Evolutionary conservation across 1,140 invertebrate genomes (phyloP).

Genomic region (Ceratosolen solmsi): DNA sequence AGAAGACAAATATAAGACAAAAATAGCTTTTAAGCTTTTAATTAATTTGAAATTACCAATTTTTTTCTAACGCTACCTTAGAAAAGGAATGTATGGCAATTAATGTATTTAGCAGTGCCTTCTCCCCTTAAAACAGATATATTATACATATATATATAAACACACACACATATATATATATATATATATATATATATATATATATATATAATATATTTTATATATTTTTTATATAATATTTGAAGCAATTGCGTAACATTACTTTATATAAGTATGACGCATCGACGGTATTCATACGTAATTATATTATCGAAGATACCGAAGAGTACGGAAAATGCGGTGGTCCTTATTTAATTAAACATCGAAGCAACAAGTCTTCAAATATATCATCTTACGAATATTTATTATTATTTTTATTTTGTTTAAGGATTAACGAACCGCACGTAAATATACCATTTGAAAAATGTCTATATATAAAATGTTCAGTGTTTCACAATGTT

Average conservation of each 20-base stretch:
- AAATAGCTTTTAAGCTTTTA: no score
- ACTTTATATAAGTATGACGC: slow-evolving; percentile 7
- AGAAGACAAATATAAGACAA: no score
- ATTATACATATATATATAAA: no score
- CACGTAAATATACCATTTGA: neutral
- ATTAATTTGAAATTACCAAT: no score
- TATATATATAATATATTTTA: no score
- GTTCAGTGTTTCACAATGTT: neutral
- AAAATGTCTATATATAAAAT: neutral
- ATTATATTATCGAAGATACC: neutral
- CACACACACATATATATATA: no score
- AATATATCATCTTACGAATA: no score
- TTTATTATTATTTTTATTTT: slow-evolving; percentile 14
- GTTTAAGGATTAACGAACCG: slow-evolving; percentile 4
- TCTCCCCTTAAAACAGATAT: slow-evolving; percentile 9
- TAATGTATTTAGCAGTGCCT: slow-evolving; percentile 18
- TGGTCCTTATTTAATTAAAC: no score
- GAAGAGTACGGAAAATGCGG: neutral
- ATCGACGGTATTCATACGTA: slow-evolving; percentile 31
- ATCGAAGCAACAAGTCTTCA: no score
- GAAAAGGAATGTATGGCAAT: no score
- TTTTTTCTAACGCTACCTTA: no score
- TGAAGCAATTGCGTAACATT: neutral
- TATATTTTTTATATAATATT: neutral
- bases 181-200: no score